Evolutionary conservation across 1,140 invertebrate genomes (phyloP), one percentile per base, ranked within the genome.

Genomic region (Armadillidium nasatum): DNA sequence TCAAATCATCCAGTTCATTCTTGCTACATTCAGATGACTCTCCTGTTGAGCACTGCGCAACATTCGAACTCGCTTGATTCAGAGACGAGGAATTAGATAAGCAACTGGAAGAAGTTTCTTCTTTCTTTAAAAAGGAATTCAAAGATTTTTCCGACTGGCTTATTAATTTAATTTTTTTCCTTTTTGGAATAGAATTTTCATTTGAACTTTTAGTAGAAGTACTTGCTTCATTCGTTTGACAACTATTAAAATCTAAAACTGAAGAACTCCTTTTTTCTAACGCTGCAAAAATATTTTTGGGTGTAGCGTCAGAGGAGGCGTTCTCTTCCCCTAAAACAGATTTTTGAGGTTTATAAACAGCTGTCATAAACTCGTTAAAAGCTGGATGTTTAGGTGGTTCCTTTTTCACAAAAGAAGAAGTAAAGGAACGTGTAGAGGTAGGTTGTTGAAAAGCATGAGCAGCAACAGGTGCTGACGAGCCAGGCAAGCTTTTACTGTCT

Each of bases 131-230:
- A 19, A 4, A 60, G 7, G 50, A 13, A 60, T 19, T 2, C 2
- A 60, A 7, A 19, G 11, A 13, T 60, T 60, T 60, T 19, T 60
- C 50, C 11, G 50, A 60, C 50, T 60, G 50, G 19, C 11, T 15
- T 60, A 60, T 60, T 19, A 60, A 19, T 60, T 60, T 60, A 60
- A 60, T 60, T 60, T 60, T 60, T 19, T 60, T 60, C 7, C 50
- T 60, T 19, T 60, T 60, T 4, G 50, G 50, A 60, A 60, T 13
- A 15, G 50, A 19, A 19, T 60, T 60, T 19, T 60, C 50, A 60
- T 19, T 60, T 13, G 11, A 13, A 15, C 7, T 60, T 60, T 13
- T 60, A 19, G 19, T 3, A 15, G 50, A 60, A 15, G 11, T 60
- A 60, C 19, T 60, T 60, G 11, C 50, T 60, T 60, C 11, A 19